Evolutionary conservation across 2,113 vertebrate species (phyloP), one percentile per base, ranked within the genome.

Genomic region (Mastomys natalensis): DNA sequence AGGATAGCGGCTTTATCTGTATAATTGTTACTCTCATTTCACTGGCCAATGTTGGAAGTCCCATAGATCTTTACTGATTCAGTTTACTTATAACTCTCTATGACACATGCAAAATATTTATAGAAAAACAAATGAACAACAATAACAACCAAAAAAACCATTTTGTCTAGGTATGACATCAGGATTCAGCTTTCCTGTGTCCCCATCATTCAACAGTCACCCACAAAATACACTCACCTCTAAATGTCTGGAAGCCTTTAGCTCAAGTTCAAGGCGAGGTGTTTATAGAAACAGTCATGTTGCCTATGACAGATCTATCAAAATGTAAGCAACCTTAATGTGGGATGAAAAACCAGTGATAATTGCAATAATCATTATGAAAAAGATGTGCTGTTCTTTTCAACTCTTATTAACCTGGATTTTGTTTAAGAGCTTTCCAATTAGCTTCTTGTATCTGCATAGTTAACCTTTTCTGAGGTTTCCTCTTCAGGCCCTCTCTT

Each of bases 341-440:
- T 78, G 88, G 94, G 82, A 73, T 73, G 76, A 73, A 72, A 89
- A 92, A 93, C 85, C 73, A 81, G 86, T 87, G 62, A 93, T 91
- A 77, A 94, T 87, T 68, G 8, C 73, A 87, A 70, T 93, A 80
- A 95, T 92, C 74, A 76, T 93, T 90, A 74, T 76, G 72, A 90
- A 92, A 90, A n/a, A 68, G n/a, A 81, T 37, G n/a, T 81, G 89
- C 45, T 93, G 77, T 95, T 97, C 92, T 96, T 96, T 92, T 93
- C 95, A 91, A 11, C 60, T 89, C 95, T 48, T 0, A 10, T 92
- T 78, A 97, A 92, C n/a, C 87, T 93, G 93, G 0, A 90, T 98
- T 97, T 78, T 94, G 58, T 94, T 96, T 94, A 86, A 70, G 77
- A 95, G 94, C 13, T 97, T 97, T 97, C 95, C 96, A 97, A 90